Evolutionary conservation across 1,140 invertebrate genomes (phyloP).

Genomic region (Rhopalosiphum maidis): DNA sequence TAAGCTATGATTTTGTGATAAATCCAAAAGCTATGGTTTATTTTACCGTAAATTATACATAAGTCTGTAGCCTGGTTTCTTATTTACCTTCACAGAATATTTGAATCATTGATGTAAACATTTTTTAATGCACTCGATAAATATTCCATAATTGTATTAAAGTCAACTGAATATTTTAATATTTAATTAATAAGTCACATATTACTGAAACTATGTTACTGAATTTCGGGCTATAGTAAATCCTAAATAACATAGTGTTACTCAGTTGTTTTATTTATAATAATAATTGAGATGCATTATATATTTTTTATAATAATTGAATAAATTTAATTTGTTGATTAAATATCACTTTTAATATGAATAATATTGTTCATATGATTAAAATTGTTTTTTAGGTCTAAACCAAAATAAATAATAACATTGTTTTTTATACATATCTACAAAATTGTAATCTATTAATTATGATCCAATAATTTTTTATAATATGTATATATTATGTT

Average conservation of each 20-base stretch:
- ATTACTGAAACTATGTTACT: neutral
- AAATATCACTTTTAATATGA: too few species aligned
- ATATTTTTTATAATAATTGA: neutral
- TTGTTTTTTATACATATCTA: neutral
- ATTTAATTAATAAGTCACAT: neutral
- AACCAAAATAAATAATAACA: neutral
- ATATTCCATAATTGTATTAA: neutral
- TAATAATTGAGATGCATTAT: too few species aligned
- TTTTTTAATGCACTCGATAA: neutral
- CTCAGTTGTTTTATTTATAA: neutral
- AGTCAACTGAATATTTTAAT: neutral
- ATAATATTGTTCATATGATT: too few species aligned
- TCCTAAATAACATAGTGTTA: neutral
- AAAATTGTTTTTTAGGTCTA: neutral
- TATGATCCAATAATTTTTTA: neutral
- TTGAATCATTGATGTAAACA: neutral
- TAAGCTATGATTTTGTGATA: neutral
- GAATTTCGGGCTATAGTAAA: neutral
- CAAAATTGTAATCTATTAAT: neutral
- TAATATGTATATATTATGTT: neutral
- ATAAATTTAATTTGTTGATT: neutral
- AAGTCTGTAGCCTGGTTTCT: neutral
- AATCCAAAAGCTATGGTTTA: neutral
- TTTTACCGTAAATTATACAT: neutral
- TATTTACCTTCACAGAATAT: neutral